Evolutionary conservation across 30 jellyfish, hydroid and myxozoan genomes (phyloP), one percentile per base, ranked within the genome.

Genomic region (Cassiopea andromeda): DNA sequence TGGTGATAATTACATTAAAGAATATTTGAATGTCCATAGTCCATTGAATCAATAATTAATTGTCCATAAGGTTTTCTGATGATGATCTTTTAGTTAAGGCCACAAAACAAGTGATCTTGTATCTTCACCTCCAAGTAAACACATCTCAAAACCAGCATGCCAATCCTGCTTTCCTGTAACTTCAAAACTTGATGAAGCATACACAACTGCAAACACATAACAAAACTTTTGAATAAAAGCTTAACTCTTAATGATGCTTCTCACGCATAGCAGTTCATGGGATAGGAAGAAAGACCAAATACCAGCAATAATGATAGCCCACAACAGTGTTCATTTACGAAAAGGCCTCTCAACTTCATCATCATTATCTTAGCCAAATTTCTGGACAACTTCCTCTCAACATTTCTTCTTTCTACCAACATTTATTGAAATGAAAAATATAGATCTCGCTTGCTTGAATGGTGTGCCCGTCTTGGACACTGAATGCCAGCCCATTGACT

Each of bases 101-200:
- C 81, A 72, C 50, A 2, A 10, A 17, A 72, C 2, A 17, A 72
- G 12, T 49, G 15, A 15, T 27, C 81, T 72, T 47, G 60, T 1
- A 17, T 38, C 81, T 38, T 72, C 54, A 10, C 64, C 64, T 54
- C 12, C 64, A 54, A 3, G 64, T 6, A 54, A 54, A 54, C 12
- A 54, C 64, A 3, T 54, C 64, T 54, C 75, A 2, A 15, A 15
- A 14, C 15, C 14, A 14, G 75, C 8, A 66, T 66, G 79, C 54
- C 57, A 70, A 54, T 27, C 79, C 54, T 9, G 46, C 75, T 78
- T 78, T 73, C 94, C 94, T 87, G 94, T 46, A 87, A 87, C 94
- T 87, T 78, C 90, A 87, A 87, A 87, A 48, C 94, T 87, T 87
- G 87, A 85, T 82, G 57, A 86, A 67, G 93, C 81, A 87, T 76